A percentile compares a stretch with the other conserved stretches of the same genome.
Conservation (phyloP, 1,140 invertebrate genomes). For the Uloborus diversus region DNA sequence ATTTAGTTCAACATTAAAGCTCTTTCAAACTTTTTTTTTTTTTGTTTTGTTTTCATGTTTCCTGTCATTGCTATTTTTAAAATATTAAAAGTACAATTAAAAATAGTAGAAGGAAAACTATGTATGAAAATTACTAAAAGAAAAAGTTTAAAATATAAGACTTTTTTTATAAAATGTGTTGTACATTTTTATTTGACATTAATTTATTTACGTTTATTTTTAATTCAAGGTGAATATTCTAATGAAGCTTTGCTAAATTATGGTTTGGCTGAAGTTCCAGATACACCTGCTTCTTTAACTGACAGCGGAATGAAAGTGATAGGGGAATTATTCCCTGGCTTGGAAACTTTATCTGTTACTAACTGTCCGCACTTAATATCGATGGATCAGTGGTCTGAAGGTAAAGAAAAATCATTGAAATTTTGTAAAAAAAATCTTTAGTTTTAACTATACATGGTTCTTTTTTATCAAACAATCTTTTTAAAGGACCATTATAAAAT, state of each 20-base stretch:
- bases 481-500: too few relatives aligned
- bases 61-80: too few relatives aligned
- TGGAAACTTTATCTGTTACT: slow-evolving; percentile 60
- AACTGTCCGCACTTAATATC: slow-evolving; percentile 62
- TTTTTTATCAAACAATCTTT: too few relatives aligned
- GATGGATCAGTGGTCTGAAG: slow-evolving; percentile 60
- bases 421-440: too few relatives aligned
- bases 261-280: slow-evolving; percentile 60
- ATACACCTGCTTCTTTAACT: slow-evolving; percentile 62
- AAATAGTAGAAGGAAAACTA: too few relatives aligned
- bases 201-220: neutral
- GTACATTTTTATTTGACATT: neutral
- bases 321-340: slow-evolving; percentile 59
- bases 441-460: too few relatives aligned
- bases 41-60: too few relatives aligned
- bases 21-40: too few relatives aligned
- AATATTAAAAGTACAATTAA: too few relatives aligned
- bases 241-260: slow-evolving; percentile 58
- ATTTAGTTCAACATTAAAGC: too few relatives aligned
- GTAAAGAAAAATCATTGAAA: too few relatives aligned
- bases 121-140: neutral
- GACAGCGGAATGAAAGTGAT: slow-evolving; percentile 62
- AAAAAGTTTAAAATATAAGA: neutral
- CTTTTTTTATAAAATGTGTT: neutral
- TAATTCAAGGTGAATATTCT: slow-evolving; percentile 61